A percentile compares a stretch with the other conserved stretches of the same genome.
These are phyloP conservation scores for Panorpa germanica DNA, from an alignment of 2,888 invertebrate genomes.

Conservation along the genomic window DNA sequence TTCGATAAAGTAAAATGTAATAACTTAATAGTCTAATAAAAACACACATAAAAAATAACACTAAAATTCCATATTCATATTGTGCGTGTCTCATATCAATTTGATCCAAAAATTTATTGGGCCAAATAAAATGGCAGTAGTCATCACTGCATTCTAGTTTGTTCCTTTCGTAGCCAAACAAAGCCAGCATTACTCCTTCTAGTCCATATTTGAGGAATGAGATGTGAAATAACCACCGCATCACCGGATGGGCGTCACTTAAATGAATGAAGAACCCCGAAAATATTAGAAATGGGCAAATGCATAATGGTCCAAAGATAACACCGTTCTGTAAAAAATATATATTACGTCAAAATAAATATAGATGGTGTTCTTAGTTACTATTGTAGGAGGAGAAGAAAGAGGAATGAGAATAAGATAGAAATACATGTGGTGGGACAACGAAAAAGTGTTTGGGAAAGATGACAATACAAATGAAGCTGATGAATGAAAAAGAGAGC, in stretches of 20 bases:
- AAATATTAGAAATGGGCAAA: slow-evolving; percentile 76
- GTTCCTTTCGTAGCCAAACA: slow-evolving; percentile 64
- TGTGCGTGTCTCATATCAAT: slow-evolving; percentile 47
- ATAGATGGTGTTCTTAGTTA: not conserved
- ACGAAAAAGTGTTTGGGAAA: no score
- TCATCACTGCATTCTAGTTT: slow-evolving; percentile 52
- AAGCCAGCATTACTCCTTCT: slow-evolving; percentile 60
- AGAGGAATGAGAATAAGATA: no score
- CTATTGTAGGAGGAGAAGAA: no score
- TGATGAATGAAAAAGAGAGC: no score
- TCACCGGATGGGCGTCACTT: slow-evolving; percentile 54
- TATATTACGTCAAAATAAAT: slow-evolving; percentile 8
- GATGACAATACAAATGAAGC: no score
- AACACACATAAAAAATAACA: slow-evolving; percentile 42
- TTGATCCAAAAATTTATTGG: slow-evolving; percentile 52
- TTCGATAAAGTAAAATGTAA: slow-evolving; percentile 41
- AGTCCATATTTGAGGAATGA: slow-evolving; percentile 82
- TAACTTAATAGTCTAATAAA: slow-evolving; percentile 43
- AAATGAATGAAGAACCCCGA: slow-evolving; percentile 84
- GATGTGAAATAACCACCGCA: slow-evolving; percentile 72
- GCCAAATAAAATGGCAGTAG: slow-evolving; percentile 57
- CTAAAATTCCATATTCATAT: slow-evolving; percentile 42
- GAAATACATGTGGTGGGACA: no score
- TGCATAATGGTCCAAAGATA: slow-evolving; percentile 72
- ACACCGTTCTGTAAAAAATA: slow-evolving; percentile 56